Evolutionary conservation across 23 tunicate species (phyloP).

Genomic region (Styela clava): DNA sequence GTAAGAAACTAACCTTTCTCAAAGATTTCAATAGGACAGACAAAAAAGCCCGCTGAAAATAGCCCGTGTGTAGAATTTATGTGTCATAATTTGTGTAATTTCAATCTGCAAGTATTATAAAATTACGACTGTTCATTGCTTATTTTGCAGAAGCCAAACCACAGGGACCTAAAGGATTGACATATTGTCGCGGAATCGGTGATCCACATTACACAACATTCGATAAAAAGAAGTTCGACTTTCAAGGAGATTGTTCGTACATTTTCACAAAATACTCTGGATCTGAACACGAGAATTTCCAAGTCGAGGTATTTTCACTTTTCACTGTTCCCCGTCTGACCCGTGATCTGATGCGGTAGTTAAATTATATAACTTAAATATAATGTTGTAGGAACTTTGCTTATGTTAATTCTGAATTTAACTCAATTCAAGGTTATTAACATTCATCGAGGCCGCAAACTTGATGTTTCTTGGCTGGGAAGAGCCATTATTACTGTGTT

Average conservation of each 20-base stretch:
- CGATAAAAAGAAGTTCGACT: constrained; percentile 51
- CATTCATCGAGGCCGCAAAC: constrained; percentile 62
- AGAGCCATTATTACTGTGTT: constrained; percentile 49
- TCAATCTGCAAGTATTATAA: too few relatives aligned
- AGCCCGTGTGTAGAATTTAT: too few relatives aligned
- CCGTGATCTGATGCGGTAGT: too few relatives aligned
- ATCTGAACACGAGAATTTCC: background rate
- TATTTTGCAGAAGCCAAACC: background rate
- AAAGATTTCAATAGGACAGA: too few relatives aligned
- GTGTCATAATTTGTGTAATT: too few relatives aligned
- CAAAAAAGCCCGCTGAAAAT: too few relatives aligned
- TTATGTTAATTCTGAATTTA: too few relatives aligned
- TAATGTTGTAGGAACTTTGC: too few relatives aligned
- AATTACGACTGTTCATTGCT: too few relatives aligned
- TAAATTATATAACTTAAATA: too few relatives aligned
- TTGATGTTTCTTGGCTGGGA: constrained; percentile 61
- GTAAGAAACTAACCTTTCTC: too few relatives aligned
- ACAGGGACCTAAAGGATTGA: background rate
- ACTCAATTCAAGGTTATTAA: constrained; percentile 80
- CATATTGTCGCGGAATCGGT: constrained; percentile 45
- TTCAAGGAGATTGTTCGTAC: constrained; percentile 65
- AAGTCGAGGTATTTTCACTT: constrained; percentile 30
- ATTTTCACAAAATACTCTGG: constrained; percentile 24
- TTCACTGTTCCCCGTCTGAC: too few relatives aligned
- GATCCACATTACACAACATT: constrained; percentile 72